Evolutionary conservation across 2,888 invertebrate species (phyloP).

Genomic region (Drosophila melanosoma): DNA sequence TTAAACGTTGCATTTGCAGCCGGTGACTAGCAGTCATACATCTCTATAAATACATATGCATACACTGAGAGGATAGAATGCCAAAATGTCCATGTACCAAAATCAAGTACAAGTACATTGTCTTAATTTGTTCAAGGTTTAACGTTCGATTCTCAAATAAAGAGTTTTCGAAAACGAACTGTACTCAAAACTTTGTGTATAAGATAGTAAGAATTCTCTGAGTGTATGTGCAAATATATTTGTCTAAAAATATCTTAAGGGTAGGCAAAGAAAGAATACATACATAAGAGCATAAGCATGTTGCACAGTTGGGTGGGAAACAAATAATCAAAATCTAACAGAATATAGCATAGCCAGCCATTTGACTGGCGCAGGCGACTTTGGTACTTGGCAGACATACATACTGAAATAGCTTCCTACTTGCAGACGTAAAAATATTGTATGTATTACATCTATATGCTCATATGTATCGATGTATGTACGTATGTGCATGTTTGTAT

Average conservation of each 20-base stretch:
- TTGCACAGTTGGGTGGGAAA: slow-evolving; percentile 23
- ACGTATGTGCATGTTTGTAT: background rate
- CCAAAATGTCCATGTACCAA: background rate
- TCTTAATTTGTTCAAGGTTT: background rate
- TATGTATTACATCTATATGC: background rate
- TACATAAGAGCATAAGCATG: slow-evolving; percentile 23
- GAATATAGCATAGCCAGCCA: slow-evolving; percentile 21
- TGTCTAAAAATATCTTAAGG: slow-evolving; percentile 47
- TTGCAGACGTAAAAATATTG: background rate
- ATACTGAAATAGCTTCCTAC: slow-evolving; percentile 10
- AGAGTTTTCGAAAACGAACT: background rate
- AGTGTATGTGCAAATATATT: slow-evolving; percentile 9
- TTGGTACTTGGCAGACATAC: slow-evolving; percentile 3
- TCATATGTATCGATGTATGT: background rate
- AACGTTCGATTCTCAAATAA: background rate
- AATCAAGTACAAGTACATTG: background rate
- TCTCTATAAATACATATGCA: slow-evolving; percentile 11
- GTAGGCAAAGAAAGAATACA: slow-evolving; percentile 26
- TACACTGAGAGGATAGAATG: slow-evolving; percentile 6
- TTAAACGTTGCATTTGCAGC: slow-evolving; percentile 25
- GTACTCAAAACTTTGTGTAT: background rate
- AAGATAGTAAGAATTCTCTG: slow-evolving; percentile 1
- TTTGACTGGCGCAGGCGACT: slow-evolving; percentile 15
- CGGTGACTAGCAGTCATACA: slow-evolving; percentile 13
- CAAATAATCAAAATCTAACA: slow-evolving; percentile 23